Evolutionary conservation across 2,113 vertebrate species (phyloP).

Genomic region (Zapornia atra): DNA sequence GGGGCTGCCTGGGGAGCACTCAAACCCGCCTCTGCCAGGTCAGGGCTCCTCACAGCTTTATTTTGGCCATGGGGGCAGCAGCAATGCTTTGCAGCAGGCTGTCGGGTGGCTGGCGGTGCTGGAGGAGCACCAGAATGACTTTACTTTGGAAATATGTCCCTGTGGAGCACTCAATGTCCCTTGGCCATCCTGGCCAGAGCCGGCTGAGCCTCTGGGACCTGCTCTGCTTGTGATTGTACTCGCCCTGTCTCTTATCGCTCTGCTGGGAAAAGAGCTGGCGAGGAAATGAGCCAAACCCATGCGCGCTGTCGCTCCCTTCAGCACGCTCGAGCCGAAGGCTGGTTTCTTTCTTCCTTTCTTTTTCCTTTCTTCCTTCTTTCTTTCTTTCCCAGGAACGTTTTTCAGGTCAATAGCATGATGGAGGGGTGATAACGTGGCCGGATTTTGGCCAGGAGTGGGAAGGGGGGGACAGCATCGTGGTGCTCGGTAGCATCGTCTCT

Average conservation of each 20-base stretch:
- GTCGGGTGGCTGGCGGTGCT: conserved; percentile 3
- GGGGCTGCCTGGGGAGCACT: conserved; percentile 29
- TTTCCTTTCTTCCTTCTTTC: background rate
- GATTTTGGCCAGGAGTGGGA: background rate
- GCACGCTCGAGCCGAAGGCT: background rate
- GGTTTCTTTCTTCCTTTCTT: background rate
- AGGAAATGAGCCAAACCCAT: background rate
- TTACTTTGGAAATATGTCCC: conserved; percentile 74
- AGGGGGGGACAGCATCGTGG: fast-evolving
- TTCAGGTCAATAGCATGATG: fast-evolving
- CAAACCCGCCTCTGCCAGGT: background rate
- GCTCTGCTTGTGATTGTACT: background rate
- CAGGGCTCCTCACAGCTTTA: conserved; percentile 31
- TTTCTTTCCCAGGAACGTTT: background rate
- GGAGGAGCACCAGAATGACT: conserved; percentile 67
- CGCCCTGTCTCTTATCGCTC: background rate
- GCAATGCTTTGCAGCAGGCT: background rate
- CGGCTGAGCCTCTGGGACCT: background rate
- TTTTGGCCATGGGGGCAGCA: background rate
- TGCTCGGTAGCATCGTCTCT: background rate
- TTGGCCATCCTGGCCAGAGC: background rate
- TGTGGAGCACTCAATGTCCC: background rate
- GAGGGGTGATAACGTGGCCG: fast-evolving
- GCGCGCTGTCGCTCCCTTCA: background rate
- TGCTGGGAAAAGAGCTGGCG: conserved; percentile 24